Percentiles rank a stretch among this genome's conserved stretches.
Conservation (phyloP, 1,140 invertebrate species). For the Plectrocnemia conspersa region DNA sequence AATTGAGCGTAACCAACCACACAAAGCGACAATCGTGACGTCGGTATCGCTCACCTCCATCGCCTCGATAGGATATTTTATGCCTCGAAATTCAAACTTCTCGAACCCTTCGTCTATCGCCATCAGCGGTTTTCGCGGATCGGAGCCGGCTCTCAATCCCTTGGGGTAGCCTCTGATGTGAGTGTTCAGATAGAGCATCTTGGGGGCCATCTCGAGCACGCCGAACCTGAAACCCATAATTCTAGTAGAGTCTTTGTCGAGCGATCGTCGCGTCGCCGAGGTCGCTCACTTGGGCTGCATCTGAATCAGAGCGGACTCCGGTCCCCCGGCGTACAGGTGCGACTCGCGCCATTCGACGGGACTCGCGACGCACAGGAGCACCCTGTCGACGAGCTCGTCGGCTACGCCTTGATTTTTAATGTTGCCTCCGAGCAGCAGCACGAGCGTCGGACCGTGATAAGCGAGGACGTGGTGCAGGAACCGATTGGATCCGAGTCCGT, state of each 20-base stretch:
- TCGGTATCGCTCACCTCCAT: slow-evolving; percentile 49
- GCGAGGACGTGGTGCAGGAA: slow-evolving; percentile 82
- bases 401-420: slow-evolving; percentile 27
- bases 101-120: slow-evolving; percentile 70
- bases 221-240: slow-evolving; percentile 55
- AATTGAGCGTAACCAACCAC: slow-evolving; percentile 4
- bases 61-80: slow-evolving; percentile 57
- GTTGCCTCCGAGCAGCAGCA: slow-evolving; percentile 60
- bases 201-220: slow-evolving; percentile 64
- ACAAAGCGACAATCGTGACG: not conserved
- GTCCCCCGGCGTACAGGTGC: slow-evolving; percentile 77
- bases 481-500: slow-evolving; percentile 80
- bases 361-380: slow-evolving; percentile 71
- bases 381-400: slow-evolving; percentile 54
- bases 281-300: slow-evolving; percentile 68
- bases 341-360: slow-evolving; percentile 83
- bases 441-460: slow-evolving; percentile 78
- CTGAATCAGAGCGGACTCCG: slow-evolving; percentile 72
- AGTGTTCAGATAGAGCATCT: slow-evolving; percentile 80
- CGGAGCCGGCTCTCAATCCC: slow-evolving; percentile 74
- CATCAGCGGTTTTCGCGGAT: slow-evolving; percentile 70
- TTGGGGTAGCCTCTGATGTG: slow-evolving; percentile 77
- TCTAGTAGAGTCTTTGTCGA: too few relatives aligned
- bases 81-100: slow-evolving; percentile 57
- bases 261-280: not conserved